These are phyloP conservation scores for Hypercompe scribonia DNA, from an alignment of 2,888 invertebrate species.

Conservation along the genomic window DNA sequence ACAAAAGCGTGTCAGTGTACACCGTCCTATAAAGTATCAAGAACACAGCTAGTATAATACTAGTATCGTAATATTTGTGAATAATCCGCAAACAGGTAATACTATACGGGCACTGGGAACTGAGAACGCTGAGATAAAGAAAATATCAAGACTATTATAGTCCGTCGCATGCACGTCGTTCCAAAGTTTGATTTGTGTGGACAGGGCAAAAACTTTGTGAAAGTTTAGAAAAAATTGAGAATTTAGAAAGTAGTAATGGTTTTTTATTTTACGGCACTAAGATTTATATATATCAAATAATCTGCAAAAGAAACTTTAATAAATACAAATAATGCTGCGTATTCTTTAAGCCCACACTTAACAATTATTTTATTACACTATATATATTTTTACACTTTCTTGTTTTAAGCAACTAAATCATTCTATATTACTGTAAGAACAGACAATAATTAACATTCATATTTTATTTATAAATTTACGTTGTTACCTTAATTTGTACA, in stretches of 20 bases:
- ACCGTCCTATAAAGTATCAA: conserved; percentile 53
- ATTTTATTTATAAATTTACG: neutral
- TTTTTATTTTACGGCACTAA: too few species aligned
- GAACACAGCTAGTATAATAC: conserved; percentile 47
- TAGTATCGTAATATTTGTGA: conserved; percentile 75
- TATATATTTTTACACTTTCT: neutral
- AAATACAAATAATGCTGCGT: too few species aligned
- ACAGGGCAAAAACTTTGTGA: neutral
- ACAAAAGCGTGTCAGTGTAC: conserved; percentile 24
- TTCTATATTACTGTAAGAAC: too few species aligned
- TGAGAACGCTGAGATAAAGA: conserved; percentile 80
- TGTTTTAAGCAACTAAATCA: neutral
- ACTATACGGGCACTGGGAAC: conserved; percentile 71
- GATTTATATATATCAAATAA: too few species aligned
- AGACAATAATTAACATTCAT: neutral
- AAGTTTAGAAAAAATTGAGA: neutral
- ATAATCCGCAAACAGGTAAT: conserved; percentile 84
- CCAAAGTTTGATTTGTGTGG: conserved; percentile 46
- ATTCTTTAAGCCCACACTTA: neutral
- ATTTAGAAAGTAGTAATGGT: too few species aligned
- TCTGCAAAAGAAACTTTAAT: too few species aligned
- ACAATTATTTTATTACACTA: neutral
- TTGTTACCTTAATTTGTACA: neutral
- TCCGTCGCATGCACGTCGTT: conserved; percentile 82
- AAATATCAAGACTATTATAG: conserved; percentile 86